Evolutionary conservation across 35 echinoderm and acorn worm species (phyloP).

Genomic region (Antedon bifida): DNA sequence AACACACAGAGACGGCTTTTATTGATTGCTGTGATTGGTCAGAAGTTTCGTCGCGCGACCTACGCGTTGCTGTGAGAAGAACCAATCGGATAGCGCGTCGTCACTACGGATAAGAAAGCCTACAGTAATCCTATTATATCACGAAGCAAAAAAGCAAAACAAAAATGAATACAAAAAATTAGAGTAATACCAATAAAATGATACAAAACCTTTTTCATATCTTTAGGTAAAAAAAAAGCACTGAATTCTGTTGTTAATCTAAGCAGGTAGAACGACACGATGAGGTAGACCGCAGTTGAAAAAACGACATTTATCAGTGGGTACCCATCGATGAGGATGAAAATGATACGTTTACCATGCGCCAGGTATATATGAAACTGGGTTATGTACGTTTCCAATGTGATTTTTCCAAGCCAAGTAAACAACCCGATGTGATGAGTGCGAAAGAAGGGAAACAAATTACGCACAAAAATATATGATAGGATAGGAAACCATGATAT

Average conservation of each 20-base stretch:
- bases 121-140: slow-evolving; percentile 22
- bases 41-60: too few relatives aligned
- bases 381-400: slow-evolving; percentile 62
- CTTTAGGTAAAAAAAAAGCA: slow-evolving; percentile 38
- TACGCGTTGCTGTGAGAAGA: too few relatives aligned
- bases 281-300: slow-evolving; percentile 33
- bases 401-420: slow-evolving; percentile 54
- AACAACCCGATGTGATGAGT: slow-evolving; percentile 41
- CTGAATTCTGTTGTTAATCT: slow-evolving; percentile 41
- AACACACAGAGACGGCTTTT: too few relatives aligned
- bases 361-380: slow-evolving; percentile 58
- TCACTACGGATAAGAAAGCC: not conserved
- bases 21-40: too few relatives aligned
- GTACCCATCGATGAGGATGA: slow-evolving; percentile 57
- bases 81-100: too few relatives aligned
- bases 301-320: slow-evolving; percentile 53
- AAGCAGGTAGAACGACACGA: slow-evolving; percentile 41
- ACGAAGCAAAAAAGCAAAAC: slow-evolving; percentile 21
- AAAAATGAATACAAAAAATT: slow-evolving; percentile 23
- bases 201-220: slow-evolving; percentile 27
- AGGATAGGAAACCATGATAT: slow-evolving; percentile 58
- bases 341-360: slow-evolving; percentile 35
- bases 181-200: slow-evolving; percentile 20
- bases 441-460: slow-evolving; percentile 32
- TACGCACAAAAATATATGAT: slow-evolving; percentile 41